Evolutionary conservation across 1,140 invertebrate species (phyloP).

Genomic region (Liolophura sinensis): DNA sequence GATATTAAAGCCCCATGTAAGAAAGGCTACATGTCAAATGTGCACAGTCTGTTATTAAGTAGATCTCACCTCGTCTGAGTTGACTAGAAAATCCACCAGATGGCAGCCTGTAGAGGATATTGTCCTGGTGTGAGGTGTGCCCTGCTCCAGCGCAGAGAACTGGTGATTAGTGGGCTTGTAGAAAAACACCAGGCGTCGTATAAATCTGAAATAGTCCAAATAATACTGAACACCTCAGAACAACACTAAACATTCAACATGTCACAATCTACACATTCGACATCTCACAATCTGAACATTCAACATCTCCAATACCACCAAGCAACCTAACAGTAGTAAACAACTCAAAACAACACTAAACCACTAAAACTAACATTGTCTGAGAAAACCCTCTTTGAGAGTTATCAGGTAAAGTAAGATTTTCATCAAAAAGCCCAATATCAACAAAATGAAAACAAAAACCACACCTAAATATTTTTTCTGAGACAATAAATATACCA

Average conservation of each 20-base stretch:
- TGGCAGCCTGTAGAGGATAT: conserved; percentile 76
- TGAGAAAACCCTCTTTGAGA: not conserved
- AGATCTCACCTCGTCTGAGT: conserved; percentile 62
- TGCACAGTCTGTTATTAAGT: not conserved
- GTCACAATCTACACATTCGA: too few species aligned
- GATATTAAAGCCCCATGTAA: too few species aligned
- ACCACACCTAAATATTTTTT: too few species aligned
- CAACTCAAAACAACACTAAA: not conserved
- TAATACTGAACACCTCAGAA: not conserved
- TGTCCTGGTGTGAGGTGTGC: conserved; percentile 64
- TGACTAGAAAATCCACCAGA: conserved; percentile 75
- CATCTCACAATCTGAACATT: too few species aligned
- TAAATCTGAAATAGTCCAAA: conserved; percentile 65
- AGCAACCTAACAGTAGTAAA: conserved; percentile 2
- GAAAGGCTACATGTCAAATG: conserved; percentile 18
- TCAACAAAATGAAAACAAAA: too few species aligned
- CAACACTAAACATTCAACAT: conserved; percentile 6
- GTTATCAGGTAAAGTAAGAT: not conserved
- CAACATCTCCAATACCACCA: conserved; percentile 77
- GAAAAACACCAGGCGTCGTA: conserved; percentile 81
- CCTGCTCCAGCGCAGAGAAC: conserved; percentile 74
- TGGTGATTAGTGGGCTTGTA: conserved; percentile 82
- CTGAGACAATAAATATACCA: too few species aligned
- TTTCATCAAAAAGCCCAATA: too few species aligned
- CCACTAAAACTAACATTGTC: not conserved